Conservation (phyloP, 1,140 invertebrate species). For the Eurosta solidaginis region DNA sequence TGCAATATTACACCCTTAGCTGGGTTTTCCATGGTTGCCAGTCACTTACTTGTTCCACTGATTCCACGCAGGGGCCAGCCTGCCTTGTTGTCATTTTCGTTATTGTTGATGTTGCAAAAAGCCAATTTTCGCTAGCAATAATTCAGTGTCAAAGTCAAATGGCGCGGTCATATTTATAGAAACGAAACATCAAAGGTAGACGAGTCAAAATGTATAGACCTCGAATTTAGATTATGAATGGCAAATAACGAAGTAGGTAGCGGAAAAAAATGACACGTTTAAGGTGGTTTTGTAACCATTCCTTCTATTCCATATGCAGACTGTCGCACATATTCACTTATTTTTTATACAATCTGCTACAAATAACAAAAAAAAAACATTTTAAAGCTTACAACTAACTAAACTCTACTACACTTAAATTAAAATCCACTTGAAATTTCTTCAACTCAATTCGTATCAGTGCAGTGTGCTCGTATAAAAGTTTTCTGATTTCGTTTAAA, state of each 20-base stretch:
- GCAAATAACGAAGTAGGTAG: no score
- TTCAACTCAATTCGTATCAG: constrained; percentile 15
- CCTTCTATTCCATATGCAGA: no score
- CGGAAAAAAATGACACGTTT: no score
- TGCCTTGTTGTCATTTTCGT: constrained; percentile 8
- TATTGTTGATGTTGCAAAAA: background rate
- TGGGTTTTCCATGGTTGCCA: background rate
- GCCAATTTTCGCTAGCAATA: constrained; percentile 20
- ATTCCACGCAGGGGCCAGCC: background rate
- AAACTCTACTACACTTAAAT: background rate
- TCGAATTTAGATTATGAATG: no score
- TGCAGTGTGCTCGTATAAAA: constrained; percentile 3
- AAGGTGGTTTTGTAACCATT: no score
- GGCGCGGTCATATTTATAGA: constrained; percentile 27
- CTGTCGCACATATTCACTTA: no score
- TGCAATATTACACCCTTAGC: background rate
- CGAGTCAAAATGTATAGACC: background rate
- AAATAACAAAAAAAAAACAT: background rate
- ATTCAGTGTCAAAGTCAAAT: constrained; percentile 28
- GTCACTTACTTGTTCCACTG: no score
- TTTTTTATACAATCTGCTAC: no score
- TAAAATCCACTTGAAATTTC: constrained; percentile 25
- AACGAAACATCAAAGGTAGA: constrained; percentile 22
- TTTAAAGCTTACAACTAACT: background rate
- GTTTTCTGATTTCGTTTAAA: constrained; percentile 19